Conservation (phyloP, 2,888 invertebrate genomes). For the Xanthorhoe spadicearia region DNA sequence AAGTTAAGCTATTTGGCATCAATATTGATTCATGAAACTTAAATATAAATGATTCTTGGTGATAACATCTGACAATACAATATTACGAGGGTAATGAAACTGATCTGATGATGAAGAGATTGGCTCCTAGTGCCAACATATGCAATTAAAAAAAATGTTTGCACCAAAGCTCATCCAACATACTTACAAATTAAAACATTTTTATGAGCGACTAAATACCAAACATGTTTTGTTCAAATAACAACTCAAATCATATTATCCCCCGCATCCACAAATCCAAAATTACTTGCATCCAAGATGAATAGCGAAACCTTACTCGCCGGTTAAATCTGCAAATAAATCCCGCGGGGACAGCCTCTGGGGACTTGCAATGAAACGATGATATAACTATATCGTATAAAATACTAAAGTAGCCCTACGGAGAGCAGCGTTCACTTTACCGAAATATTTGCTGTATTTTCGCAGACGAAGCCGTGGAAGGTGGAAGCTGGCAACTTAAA, state of each 20-base stretch:
- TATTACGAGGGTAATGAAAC: no score
- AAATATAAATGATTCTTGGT: no score
- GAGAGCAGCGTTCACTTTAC: constrained; percentile 23
- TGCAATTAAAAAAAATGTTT: no score
- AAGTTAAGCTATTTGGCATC: no score
- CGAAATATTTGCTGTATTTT: constrained; percentile 39
- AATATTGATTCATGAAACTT: no score
- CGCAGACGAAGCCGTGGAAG: constrained; percentile 16
- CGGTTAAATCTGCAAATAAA: constrained; percentile 66
- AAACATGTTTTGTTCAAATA: background rate
- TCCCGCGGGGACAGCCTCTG: constrained; percentile 50
- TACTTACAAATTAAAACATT: no score
- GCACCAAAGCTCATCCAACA: no score
- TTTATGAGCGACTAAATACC: no score
- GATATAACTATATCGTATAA: constrained; percentile 32
- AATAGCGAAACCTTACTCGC: constrained; percentile 64
- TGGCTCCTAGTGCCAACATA: no score
- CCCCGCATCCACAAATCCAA: constrained; percentile 48
- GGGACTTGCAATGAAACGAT: constrained; percentile 47
- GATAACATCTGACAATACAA: no score
- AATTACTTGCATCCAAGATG: constrained; percentile 57
- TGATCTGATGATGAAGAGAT: no score
- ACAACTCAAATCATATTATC: constrained; percentile 4
- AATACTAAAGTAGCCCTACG: constrained; percentile 28
- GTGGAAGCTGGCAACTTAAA: constrained; percentile 3